phyloP scores from a whole-genome alignment of 1,140 invertebrate species.

The Heliconius congener region DNA sequence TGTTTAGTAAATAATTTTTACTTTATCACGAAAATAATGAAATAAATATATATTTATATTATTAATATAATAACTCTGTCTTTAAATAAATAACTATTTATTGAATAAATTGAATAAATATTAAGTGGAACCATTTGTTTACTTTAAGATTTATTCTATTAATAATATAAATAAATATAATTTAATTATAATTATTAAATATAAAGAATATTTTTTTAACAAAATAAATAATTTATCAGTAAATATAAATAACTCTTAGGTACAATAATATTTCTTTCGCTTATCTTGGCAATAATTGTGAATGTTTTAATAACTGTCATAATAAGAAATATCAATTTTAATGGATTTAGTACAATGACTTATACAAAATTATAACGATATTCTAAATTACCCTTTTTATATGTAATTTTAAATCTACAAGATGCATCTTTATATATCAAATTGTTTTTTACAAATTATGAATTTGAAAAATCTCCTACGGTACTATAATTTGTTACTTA shows the following conservation, averaged over 20 bases:
- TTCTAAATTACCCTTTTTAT: constrained; percentile 7
- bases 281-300: constrained; percentile 24
- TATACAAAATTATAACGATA: constrained; percentile 15
- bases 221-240: background rate
- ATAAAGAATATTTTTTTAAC: background rate
- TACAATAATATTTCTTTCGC: constrained; percentile 28
- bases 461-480: background rate
- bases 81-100: background rate
- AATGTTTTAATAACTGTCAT: background rate
- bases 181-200: background rate
- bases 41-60: constrained; percentile 13
- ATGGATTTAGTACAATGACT: constrained; percentile 11
- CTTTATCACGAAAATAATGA: constrained; percentile 1
- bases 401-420: background rate
- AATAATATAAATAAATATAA: background rate
- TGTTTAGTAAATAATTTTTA: constrained; percentile 17
- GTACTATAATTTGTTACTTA: no score
- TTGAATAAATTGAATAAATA: constrained; percentile 4
- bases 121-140: background rate
- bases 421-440: constrained; percentile 10
- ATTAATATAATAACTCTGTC: background rate
- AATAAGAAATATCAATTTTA: constrained; percentile 7
- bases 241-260: background rate
- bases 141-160: background rate
- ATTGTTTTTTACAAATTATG: background rate